These are phyloP conservation scores for Drymodes brunneopygia DNA, from an alignment of 2,113 vertebrate genomes.

Conservation along the genomic window DNA sequence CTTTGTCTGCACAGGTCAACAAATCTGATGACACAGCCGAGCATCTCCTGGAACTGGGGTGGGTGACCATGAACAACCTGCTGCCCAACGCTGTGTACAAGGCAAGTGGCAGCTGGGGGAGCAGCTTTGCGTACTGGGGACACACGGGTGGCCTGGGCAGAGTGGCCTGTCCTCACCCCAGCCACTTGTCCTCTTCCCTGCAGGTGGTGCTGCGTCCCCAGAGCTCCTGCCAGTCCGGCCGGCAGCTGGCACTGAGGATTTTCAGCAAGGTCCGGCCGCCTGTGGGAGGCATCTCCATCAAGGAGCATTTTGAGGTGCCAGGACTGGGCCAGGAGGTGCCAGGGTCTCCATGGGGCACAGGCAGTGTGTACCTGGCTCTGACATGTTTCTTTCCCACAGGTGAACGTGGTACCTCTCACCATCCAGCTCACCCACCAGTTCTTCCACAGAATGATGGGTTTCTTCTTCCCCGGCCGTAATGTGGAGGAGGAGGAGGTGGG, in stretches of 20 bases:
- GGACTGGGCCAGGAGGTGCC: neutral
- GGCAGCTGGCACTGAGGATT: conserved; percentile 92
- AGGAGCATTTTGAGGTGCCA: conserved; percentile 95
- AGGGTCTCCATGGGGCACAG: accelerated
- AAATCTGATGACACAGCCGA: conserved; percentile 98
- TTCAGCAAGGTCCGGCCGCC: conserved; percentile 99
- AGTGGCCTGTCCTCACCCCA: neutral
- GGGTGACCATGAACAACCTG: conserved; percentile 98
- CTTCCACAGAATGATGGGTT: conserved; percentile 99
- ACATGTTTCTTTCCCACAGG: conserved; percentile 66
- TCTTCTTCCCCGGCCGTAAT: conserved; percentile 95
- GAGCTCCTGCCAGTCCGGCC: conserved; percentile 88
- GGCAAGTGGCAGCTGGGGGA: conserved; percentile 67
- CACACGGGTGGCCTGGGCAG: neutral
- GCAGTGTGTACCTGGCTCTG: neutral
- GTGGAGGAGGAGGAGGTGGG: conserved; percentile 95
- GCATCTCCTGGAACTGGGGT: conserved; percentile 94
- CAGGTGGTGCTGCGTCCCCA: conserved; percentile 97
- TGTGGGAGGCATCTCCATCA: conserved; percentile 96
- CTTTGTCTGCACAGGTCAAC: conserved; percentile 79
- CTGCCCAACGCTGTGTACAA: conserved; percentile 95
- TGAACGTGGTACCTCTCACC: conserved; percentile 96
- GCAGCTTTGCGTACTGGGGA: neutral
- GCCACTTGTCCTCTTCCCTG: neutral
- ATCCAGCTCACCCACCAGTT: conserved; percentile 99